phyloP scores from a whole-genome alignment of 1,140 invertebrate species.

The Phthorimaea operculella region DNA sequence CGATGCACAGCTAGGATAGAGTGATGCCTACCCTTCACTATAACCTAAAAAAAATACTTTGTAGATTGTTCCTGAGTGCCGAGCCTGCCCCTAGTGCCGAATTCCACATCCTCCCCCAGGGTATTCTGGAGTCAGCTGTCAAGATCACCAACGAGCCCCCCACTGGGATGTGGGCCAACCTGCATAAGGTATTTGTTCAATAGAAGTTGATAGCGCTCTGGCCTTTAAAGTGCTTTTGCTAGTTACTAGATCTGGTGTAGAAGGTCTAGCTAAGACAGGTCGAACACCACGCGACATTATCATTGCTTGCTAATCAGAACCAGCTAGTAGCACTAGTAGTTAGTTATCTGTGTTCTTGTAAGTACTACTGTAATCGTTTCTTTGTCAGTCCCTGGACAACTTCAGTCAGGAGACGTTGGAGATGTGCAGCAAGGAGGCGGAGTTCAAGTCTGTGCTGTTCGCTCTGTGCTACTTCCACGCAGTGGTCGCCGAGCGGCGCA shows the following conservation, averaged over 20 bases:
- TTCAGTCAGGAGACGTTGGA: slow-evolving; percentile 94
- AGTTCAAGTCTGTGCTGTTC: slow-evolving; percentile 94
- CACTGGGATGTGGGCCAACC: slow-evolving; percentile 92
- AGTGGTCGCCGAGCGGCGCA: slow-evolving; percentile 89
- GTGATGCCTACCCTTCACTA: too few relatives aligned
- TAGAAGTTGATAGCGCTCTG: too few relatives aligned
- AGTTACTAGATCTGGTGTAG: too few relatives aligned
- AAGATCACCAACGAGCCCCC: slow-evolving; percentile 98
- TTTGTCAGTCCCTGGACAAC: slow-evolving; percentile 81
- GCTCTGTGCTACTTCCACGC: slow-evolving; percentile 96
- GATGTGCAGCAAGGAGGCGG: slow-evolving; percentile 91
- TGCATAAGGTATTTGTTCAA: slow-evolving; percentile 91
- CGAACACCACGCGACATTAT: too few relatives aligned
- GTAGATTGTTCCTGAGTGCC: slow-evolving; percentile 71
- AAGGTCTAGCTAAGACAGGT: too few relatives aligned
- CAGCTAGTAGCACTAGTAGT: neutral
- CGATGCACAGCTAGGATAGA: too few relatives aligned
- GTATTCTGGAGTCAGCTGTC: slow-evolving; percentile 92
- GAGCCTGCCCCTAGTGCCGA: slow-evolving; percentile 69
- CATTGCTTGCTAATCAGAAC: too few relatives aligned
- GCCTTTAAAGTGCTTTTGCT: too few relatives aligned
- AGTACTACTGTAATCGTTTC: too few relatives aligned
- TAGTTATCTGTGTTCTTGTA: too few relatives aligned
- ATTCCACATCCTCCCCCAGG: slow-evolving; percentile 74
- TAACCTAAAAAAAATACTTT: slow-evolving; percentile 47